phyloP scores from a whole-genome alignment of 2,888 invertebrate species.

The Caradrina kadenii region DNA sequence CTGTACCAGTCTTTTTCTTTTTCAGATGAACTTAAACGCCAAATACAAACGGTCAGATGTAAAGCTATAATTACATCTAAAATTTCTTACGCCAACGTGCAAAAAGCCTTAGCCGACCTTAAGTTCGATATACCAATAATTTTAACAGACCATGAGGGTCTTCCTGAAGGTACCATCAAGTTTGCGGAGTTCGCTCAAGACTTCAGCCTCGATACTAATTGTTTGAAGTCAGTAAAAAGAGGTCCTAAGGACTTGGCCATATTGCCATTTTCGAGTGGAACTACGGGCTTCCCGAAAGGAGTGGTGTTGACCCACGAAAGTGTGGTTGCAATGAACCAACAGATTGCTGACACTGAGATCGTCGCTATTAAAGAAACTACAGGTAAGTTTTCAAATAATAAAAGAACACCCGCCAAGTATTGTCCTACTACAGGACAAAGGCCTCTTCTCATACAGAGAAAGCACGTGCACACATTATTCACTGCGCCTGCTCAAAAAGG shows the following conservation, averaged over 20 bases:
- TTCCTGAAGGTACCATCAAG: conserved; percentile 91
- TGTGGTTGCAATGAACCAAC: conserved; percentile 86
- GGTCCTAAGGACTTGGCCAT: conserved; percentile 91
- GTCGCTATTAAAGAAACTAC: conserved; percentile 80
- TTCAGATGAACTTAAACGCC: conserved; percentile 93
- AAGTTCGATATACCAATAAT: conserved; percentile 89
- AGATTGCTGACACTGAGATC: conserved; percentile 81
- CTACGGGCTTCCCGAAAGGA: conserved; percentile 95
- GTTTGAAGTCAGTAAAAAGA: conserved; percentile 83
- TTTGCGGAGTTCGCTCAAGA: conserved; percentile 92
- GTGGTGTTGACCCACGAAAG: conserved; percentile 92
- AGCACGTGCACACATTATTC: no score
- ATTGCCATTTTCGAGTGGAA: conserved; percentile 96
- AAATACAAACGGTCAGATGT: conserved; percentile 91
- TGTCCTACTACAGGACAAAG: no score
- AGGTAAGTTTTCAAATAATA: conserved; percentile 70
- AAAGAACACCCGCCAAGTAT: not conserved
- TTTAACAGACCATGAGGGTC: conserved; percentile 78
- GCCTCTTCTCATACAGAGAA: no score
- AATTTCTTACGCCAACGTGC: conserved; percentile 86
- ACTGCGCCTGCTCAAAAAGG: no score
- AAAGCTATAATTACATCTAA: conserved; percentile 92
- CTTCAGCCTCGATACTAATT: conserved; percentile 86
- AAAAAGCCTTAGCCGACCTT: conserved; percentile 84
- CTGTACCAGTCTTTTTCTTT: conserved; percentile 36